Percentiles rank a stretch among this genome's conserved stretches.
Conservation (phyloP, 2,888 invertebrate genomes). For the Malthinus seriepunctatus region DNA sequence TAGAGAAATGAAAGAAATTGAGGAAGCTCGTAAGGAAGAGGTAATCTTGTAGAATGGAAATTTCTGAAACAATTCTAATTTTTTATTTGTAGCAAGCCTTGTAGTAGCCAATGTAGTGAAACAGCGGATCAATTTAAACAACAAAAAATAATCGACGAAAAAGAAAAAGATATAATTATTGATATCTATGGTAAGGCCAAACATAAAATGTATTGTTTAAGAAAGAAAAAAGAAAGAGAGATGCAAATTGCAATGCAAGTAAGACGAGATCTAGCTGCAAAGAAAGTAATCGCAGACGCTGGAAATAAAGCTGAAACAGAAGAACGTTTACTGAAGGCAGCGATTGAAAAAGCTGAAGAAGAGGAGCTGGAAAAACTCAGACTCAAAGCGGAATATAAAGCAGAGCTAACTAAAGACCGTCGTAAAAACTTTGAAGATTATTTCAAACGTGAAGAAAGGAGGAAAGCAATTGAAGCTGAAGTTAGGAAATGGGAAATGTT, state of each 20-base stretch:
- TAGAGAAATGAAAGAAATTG: constrained; percentile 46
- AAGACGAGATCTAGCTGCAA: constrained; percentile 56
- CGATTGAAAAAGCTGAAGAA: constrained; percentile 55
- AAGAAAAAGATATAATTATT: constrained; percentile 54
- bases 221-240: constrained; percentile 51
- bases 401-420: constrained; percentile 41
- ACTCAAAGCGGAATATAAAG: constrained; percentile 46
- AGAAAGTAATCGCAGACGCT: constrained; percentile 54
- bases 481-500: constrained; percentile 60
- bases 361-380: constrained; percentile 49
- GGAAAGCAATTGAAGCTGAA: constrained; percentile 53
- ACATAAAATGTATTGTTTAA: constrained; percentile 52
- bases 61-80: too few species aligned
- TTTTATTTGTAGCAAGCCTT: constrained; percentile 39
- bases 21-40: constrained; percentile 48
- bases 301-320: constrained; percentile 55
- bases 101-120: constrained; percentile 32
- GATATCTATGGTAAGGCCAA: constrained; percentile 56
- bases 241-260: constrained; percentile 52
- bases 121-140: constrained; percentile 44
- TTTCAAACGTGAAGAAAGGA: constrained; percentile 44
- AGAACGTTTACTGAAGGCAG: constrained; percentile 57
- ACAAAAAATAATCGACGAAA: constrained; percentile 52
- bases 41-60: constrained; percentile 30
- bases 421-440: constrained; percentile 44